phyloP scores from a whole-genome alignment of 1,140 invertebrate genomes.

The Penaeus japonicus region DNA sequence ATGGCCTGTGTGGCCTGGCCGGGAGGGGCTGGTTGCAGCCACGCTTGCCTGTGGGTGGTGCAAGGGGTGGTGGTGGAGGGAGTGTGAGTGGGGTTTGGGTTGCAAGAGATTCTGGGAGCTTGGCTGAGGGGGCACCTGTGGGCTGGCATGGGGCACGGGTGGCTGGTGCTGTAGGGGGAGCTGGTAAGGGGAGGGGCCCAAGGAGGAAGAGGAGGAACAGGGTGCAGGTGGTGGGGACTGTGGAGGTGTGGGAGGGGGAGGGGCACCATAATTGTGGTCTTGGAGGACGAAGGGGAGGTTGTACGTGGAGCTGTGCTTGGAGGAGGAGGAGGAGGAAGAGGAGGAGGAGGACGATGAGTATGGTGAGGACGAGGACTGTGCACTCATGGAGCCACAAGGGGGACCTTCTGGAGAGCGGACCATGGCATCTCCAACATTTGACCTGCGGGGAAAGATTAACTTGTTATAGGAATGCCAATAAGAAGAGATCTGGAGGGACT shows the following conservation, averaged over 20 bases:
- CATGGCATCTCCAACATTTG: slow-evolving; percentile 43
- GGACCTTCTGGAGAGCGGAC: slow-evolving; percentile 60
- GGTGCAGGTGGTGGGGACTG: slow-evolving; percentile 61
- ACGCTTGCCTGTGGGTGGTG: slow-evolving; percentile 47
- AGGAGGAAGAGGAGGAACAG: slow-evolving; percentile 13
- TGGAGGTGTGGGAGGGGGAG: slow-evolving; percentile 72
- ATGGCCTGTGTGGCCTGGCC: background rate
- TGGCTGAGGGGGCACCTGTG: background rate
- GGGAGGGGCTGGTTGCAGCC: too few relatives aligned
- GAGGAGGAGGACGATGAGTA: slow-evolving; percentile 63
- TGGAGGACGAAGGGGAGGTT: slow-evolving; percentile 73
- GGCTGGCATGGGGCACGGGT: background rate
- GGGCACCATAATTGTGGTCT: slow-evolving; percentile 83
- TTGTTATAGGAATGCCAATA: background rate
- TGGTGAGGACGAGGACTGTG: slow-evolving; percentile 64
- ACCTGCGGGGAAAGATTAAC: background rate
- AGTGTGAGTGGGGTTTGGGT: slow-evolving; percentile 4
- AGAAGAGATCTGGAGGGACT: too few relatives aligned
- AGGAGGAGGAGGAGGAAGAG: slow-evolving; percentile 66
- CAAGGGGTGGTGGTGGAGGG: slow-evolving; percentile 55
- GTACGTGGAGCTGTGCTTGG: slow-evolving; percentile 52
- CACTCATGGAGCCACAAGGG: slow-evolving; percentile 62
- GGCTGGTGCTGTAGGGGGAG: background rate
- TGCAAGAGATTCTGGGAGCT: background rate
- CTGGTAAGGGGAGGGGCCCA: background rate